A percentile compares a stretch with the other conserved stretches of the same genome.
Evolutionary conservation across 2,113 vertebrate genomes (phyloP).

Genomic region (Hipposideros armiger): DNA sequence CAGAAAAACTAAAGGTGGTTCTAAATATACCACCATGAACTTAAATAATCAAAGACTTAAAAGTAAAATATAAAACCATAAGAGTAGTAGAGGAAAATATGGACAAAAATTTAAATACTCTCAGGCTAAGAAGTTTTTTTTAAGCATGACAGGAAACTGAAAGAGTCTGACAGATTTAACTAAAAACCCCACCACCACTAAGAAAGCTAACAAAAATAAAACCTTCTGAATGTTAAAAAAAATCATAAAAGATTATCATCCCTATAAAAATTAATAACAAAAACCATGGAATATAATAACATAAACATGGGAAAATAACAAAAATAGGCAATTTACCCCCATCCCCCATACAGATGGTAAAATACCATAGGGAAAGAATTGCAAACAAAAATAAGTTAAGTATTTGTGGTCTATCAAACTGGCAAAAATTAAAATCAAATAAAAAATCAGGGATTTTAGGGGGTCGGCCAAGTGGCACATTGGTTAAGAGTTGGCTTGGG

Average conservation of each 20-base stretch:
- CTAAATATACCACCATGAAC: background rate
- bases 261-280: background rate
- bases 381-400: background rate
- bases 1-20: background rate
- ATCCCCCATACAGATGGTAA: background rate
- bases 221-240: background rate
- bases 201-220: slow-evolving; percentile 15
- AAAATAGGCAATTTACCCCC: background rate
- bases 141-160: background rate
- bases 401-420: background rate
- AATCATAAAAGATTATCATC: background rate
- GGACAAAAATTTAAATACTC: background rate
- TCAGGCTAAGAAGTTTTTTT: background rate
- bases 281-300: background rate
- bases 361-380: background rate
- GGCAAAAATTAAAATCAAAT: background rate
- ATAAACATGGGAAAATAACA: background rate
- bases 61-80: background rate
- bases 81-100: background rate
- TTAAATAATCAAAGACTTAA: background rate
- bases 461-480: too few relatives aligned
- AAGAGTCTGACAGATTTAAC: background rate
- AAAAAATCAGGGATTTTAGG: too few relatives aligned
- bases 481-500: too few relatives aligned
- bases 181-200: background rate